Evolutionary conservation across 2,888 invertebrate genomes (phyloP), one percentile per base, ranked within the genome.

Genomic region (Gastrophysa polygoni): DNA sequence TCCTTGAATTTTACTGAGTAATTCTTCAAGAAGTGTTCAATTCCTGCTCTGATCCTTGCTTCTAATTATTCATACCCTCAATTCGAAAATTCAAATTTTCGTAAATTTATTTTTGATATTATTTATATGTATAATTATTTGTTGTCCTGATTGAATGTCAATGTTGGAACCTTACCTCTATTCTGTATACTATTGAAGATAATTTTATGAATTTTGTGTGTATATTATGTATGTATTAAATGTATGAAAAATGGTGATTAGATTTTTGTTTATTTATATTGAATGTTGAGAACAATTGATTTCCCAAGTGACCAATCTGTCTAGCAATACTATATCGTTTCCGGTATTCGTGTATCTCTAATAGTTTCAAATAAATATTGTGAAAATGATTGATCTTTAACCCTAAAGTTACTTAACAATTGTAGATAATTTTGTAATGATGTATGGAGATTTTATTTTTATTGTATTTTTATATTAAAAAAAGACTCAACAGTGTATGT

Each of bases 401-500:
- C 66, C 66, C 65, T 66, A 64, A 65, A 67, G 69, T 66, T 70
- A 70, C 70, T 68, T 70, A 70, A 68, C 38, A 14, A n/a, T 47
- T 66, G 62, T 68, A 70, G 61, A 67, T 64, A 68, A 48, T 64
- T 66, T 68, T 64, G 60, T 60, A 67, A 61, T 54, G 49, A 61
- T 61, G 48, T 59, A 66, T 61, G 64, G 55, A 57, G 55, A 67
- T 67, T 38, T 67, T 64, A 66, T 66, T 68, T 68, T 68, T 68
- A 66, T 61, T 64, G 66, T 68, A 68, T 68, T 68, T 68, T 68
- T 68, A 61, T 68, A 68, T 64, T 68, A 68, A 68, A 68, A 68
- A 65, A 66, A 34, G 63, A 56, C 51, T 64, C 48, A 63, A 51
- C 57, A 47, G 24, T 61, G 8, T 51, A 17, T 4, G n/a, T 28